Evolutionary conservation across 2,113 vertebrate species (phyloP).

Genomic region (Phodopus roborovskii): DNA sequence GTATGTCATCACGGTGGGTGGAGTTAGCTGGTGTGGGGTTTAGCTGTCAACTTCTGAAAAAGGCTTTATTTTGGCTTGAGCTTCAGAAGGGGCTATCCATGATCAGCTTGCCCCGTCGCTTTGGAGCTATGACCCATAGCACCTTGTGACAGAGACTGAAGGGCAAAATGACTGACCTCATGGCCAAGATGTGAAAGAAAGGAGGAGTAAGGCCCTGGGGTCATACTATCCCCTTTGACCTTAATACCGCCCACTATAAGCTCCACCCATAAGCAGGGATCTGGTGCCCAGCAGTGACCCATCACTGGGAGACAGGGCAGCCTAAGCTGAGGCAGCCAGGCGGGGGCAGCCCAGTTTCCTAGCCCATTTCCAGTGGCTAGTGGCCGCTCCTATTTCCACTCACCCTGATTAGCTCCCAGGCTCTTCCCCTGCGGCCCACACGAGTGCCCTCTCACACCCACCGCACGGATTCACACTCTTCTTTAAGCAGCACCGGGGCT

Average conservation of each 20-base stretch:
- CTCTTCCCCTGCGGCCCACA: neutral
- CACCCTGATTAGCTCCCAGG: rapidly evolving
- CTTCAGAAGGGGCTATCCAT: neutral
- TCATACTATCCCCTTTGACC: too few relatives aligned
- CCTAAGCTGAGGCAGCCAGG: too few relatives aligned
- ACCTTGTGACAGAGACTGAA: neutral
- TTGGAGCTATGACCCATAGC: neutral
- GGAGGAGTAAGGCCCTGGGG: neutral
- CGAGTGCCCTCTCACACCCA: too few relatives aligned
- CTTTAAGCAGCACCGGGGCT: rapidly evolving
- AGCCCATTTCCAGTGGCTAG: rapidly evolving
- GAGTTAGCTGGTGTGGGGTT: neutral
- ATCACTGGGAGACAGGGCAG: too few relatives aligned
- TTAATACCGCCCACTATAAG: too few relatives aligned
- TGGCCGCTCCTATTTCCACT: rapidly evolving
- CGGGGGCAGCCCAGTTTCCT: rapidly evolving
- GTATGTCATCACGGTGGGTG: neutral
- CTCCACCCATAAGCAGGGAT: too few relatives aligned
- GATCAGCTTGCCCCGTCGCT: neutral
- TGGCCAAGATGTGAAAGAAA: neutral
- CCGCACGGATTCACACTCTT: neutral
- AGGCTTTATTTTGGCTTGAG: neutral
- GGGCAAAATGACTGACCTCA: neutral
- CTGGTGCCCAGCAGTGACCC: neutral
- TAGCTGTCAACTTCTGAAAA: neutral